These are phyloP conservation scores for Drosophila robusta DNA, from an alignment of 2,888 invertebrate species.

Conservation along the genomic window DNA sequence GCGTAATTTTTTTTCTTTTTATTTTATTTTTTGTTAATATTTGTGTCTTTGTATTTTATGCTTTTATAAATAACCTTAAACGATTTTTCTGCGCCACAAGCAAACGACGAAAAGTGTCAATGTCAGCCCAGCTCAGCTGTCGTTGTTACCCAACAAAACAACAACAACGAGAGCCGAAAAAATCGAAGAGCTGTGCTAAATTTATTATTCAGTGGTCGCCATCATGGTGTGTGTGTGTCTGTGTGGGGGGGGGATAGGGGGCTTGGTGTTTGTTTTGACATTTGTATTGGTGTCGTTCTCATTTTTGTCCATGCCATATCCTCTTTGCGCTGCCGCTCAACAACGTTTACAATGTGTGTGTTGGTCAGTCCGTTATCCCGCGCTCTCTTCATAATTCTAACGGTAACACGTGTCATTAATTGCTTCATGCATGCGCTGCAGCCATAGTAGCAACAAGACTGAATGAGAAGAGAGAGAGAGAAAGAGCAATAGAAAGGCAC, in stretches of 20 bases:
- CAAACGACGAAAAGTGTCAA: slow-evolving; percentile 74
- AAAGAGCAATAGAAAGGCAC: background rate
- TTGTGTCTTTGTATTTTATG: slow-evolving; percentile 26
- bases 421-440: slow-evolving; percentile 46
- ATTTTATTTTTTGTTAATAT: slow-evolving; percentile 12
- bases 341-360: slow-evolving; percentile 6
- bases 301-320: slow-evolving; percentile 20
- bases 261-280: slow-evolving; percentile 20
- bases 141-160: slow-evolving; percentile 47
- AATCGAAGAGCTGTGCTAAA: slow-evolving; percentile 77
- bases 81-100: slow-evolving; percentile 61
- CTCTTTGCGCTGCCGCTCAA: slow-evolving; percentile 7
- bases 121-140: slow-evolving; percentile 74
- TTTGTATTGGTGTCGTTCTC: slow-evolving; percentile 36
- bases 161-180: slow-evolving; percentile 35
- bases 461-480: background rate
- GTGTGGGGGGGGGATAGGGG: slow-evolving; percentile 8
- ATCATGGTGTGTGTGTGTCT: slow-evolving; percentile 15
- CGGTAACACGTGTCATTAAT: slow-evolving; percentile 71
- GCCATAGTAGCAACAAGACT: slow-evolving; percentile 1
- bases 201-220: slow-evolving; percentile 74
- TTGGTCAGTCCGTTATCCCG: slow-evolving; percentile 20
- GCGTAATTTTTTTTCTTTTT: slow-evolving; percentile 3
- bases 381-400: slow-evolving; percentile 49
- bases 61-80: slow-evolving; percentile 74